Percentiles rank a stretch among this genome's conserved stretches.
phyloP scores from a whole-genome alignment of 2,888 invertebrate genomes.

The Ephialtes manifestator region DNA sequence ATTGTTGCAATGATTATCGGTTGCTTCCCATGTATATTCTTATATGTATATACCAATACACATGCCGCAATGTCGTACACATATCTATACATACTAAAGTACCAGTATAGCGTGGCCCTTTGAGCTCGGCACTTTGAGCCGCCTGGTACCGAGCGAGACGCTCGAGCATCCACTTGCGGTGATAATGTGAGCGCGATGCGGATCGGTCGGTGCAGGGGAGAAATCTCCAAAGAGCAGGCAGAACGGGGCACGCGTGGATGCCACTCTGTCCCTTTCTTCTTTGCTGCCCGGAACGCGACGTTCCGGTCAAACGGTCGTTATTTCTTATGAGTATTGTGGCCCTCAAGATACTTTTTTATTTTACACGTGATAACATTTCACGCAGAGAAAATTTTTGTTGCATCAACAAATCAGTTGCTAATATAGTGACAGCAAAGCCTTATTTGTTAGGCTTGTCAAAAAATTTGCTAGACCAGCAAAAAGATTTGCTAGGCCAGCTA shows the following conservation, averaged over 20 bases:
- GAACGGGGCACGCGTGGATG: conserved; percentile 44
- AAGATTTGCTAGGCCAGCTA: too few relatives aligned
- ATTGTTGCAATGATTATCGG: conserved; percentile 83
- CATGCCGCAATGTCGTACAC: conserved; percentile 54
- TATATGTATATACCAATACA: conserved; percentile 3
- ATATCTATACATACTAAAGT: conserved; percentile 18
- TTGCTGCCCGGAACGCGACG: not conserved
- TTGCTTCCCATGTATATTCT: conserved; percentile 69
- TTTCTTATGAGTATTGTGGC: not conserved
- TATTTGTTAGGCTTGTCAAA: too few relatives aligned
- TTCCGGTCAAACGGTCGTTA: conserved; percentile 33
- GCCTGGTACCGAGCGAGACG: conserved; percentile 9
- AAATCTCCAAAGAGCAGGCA: conserved; percentile 2
- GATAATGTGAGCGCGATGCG: conserved; percentile 27
- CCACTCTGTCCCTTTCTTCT: not conserved
- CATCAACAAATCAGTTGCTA: too few relatives aligned
- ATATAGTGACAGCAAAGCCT: too few relatives aligned
- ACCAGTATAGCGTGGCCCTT: conserved; percentile 45
- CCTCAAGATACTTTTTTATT: not conserved
- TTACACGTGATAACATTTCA: not conserved
- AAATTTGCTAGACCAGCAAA: too few relatives aligned
- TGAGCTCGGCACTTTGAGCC: conserved; percentile 54
- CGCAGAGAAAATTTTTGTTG: too few relatives aligned
- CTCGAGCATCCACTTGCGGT: conserved; percentile 34
- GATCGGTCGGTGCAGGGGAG: not conserved